Evolutionary conservation across 2,888 invertebrate genomes (phyloP), one percentile per base, ranked within the genome.

Genomic region (Drosophila percnosoma): DNA sequence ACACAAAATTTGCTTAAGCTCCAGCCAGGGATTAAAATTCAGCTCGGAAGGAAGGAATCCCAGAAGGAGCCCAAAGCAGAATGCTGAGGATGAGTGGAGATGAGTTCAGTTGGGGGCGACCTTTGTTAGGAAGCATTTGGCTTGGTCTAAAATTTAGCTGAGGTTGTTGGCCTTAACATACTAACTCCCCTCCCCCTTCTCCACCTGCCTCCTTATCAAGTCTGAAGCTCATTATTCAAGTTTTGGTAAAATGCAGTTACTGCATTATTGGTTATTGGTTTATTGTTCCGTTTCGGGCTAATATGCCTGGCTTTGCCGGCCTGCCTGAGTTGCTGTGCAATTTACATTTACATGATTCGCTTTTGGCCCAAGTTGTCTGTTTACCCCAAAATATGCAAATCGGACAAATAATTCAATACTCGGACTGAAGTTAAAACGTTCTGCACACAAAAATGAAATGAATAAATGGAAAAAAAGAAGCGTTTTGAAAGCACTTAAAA

Each of bases 1-100:
- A 45, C 54, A 83, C 89, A 86, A 87, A 87, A 89, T 86, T 89
- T 83, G 88, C 82, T 90, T 87, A 87, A 87, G 87, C 87, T 74
- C 60, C 80, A 82, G 76, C 77, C 69, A 68, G 90, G 87, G 84
- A 84, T 87, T 90, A 83, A 90, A 86, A 89, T 86, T 38, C 27
- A 11, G 55, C 71, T 82, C 70, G 58, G 58, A 60, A 54, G 72
- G 61, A 57, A 69, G 64, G 31, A 38, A 31, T 48, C 52, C 79
- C 75, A 33, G 4, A 45, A 45, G 69, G 33, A 68, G n/a, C 58
- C 68, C 42, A 51, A 40, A 52, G 13, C n/a, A 49, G 54, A 48
- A 31, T 68, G 57, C 45, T 15, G 15, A 13, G 21, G 13, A 7
- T 40, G 48, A 48, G 55, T 61, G 34, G 38, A 42, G 7, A 8